Percentiles rank a stretch among this genome's conserved stretches.
Conservation (phyloP, 2,888 invertebrate genomes). For the Arge pagana region DNA sequence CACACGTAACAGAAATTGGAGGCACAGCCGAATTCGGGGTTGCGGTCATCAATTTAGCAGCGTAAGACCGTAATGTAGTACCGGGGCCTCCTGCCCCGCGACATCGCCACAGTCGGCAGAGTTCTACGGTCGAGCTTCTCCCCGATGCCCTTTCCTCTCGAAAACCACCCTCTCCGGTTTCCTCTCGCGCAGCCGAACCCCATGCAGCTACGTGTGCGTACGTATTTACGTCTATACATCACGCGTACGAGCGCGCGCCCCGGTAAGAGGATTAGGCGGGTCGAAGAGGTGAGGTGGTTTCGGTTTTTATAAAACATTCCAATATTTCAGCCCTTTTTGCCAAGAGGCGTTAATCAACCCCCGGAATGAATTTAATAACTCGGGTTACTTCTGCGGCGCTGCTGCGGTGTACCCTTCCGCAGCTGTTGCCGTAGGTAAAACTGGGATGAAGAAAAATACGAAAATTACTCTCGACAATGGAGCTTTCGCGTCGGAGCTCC, state of each 20-base stretch:
- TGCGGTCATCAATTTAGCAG: constrained; percentile 49
- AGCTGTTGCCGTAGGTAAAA: neutral
- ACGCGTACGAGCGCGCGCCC: constrained; percentile 18
- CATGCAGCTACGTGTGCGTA: constrained; percentile 26
- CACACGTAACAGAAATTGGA: no score
- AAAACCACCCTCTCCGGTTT: constrained; percentile 23
- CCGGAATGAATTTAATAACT: constrained; percentile 44
- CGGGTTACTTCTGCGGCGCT: constrained; percentile 26
- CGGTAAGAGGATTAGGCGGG: constrained; percentile 46
- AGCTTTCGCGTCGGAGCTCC: no score
- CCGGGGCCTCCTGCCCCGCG: no score
- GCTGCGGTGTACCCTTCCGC: constrained; percentile 2
- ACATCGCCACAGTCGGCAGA: no score
- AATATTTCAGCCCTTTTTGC: constrained; percentile 40
- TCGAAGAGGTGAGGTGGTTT: constrained; percentile 32
- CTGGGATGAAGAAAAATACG: constrained; percentile 8
- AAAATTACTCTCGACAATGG: no score
- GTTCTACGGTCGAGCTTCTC: no score
- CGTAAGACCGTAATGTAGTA: constrained; percentile 47
- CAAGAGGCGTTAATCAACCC: constrained; percentile 41
- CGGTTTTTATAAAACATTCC: constrained; percentile 41
- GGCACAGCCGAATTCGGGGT: constrained; percentile 39
- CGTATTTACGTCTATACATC: neutral
- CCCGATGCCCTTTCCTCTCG: no score
- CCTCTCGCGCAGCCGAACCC: constrained; percentile 17